Evolutionary conservation across 2,797 vertebrate species (phyloP).

Genomic region (Hydrocynus forskahlii): DNA sequence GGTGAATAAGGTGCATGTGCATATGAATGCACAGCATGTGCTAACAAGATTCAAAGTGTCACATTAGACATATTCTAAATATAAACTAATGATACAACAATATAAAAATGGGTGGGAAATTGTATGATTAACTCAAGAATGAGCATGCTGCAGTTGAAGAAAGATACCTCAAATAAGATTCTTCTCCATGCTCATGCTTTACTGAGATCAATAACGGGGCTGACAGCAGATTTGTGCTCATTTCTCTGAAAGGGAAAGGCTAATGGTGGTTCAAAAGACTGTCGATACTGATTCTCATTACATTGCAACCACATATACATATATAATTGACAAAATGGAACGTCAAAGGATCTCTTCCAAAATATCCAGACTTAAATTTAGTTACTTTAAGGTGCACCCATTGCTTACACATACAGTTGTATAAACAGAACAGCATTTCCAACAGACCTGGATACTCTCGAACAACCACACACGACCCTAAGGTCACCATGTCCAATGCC

Average conservation of each 20-base stretch:
- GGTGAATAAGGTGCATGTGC: background rate
- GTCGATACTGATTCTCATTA: constrained; percentile 42
- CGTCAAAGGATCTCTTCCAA: too few species aligned
- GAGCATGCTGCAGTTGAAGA: constrained; percentile 30
- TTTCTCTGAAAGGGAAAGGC: constrained; percentile 43
- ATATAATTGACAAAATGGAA: too few species aligned
- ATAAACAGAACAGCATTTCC: too few species aligned
- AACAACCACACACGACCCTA: too few species aligned
- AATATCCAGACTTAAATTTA: too few species aligned
- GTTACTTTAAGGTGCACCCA: too few species aligned
- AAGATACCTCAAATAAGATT: constrained; percentile 41
- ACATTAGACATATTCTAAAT: too few species aligned
- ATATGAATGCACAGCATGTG: too few species aligned
- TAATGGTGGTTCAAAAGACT: constrained; percentile 45
- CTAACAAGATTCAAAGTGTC: too few species aligned
- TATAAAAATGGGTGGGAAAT: constrained; percentile 9
- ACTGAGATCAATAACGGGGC: constrained; percentile 44
- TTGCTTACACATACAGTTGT: too few species aligned
- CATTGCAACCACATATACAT: background rate
- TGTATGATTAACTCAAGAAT: constrained; percentile 36
- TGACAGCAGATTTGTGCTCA: constrained; percentile 49
- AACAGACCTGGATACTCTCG: too few species aligned
- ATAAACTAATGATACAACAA: constrained; percentile 1
- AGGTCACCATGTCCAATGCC: too few species aligned
- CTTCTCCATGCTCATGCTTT: constrained; percentile 36